Evolutionary conservation across 2,797 vertebrate genomes (phyloP), one percentile per base, ranked within the genome.

Genomic region (Gouania willdenowi): DNA sequence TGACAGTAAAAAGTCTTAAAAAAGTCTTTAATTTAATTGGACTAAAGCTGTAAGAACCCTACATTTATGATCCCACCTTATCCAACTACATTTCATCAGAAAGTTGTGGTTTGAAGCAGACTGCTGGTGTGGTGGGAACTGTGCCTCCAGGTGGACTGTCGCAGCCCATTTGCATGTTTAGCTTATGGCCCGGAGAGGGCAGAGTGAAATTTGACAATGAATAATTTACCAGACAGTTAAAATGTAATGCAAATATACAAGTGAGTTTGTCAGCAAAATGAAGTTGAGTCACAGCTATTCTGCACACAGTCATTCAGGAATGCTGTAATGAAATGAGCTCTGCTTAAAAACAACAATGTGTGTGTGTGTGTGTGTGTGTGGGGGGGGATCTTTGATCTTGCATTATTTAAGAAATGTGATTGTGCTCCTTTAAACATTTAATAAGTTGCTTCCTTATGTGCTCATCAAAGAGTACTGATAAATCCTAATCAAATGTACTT

Each of bases 171-270:
- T 75, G 53, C 66, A 64, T 56, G 50, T 49, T 44, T 41, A 29
- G 40, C 39, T 45, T 2, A 8, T 25, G 12, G 58, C 53, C 37
- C 32, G 6, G 23, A 47, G 43, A 59, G 41, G 38, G 17, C 24
- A 33, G 56, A 39, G 51, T 53, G 36, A 30, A 40, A 52, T 64
- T 38, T 33, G 52, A 41, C 35, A 26, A 34, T 75, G 41, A 85
- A 79, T 80, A 67, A 85, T 83, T 81, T 33, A 84, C 19, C 4
- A 23, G 1, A 4, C 24, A 57, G 61, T 84, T 71, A 76, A 81
- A 73, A 66, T 76, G 84, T 82, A 66, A 79, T 66, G 48, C 29
- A 75, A 69, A 67, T 71, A 63, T 65, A 74, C 48, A 76, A 61
- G 48, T 54, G 60, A 42, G 60, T 76, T 73, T 74, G 67, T 81